Percentiles rank a stretch among this genome's conserved stretches.
Evolutionary conservation across 2,797 vertebrate species (phyloP).

Genomic region (Chiroxiphia lanceolata): DNA sequence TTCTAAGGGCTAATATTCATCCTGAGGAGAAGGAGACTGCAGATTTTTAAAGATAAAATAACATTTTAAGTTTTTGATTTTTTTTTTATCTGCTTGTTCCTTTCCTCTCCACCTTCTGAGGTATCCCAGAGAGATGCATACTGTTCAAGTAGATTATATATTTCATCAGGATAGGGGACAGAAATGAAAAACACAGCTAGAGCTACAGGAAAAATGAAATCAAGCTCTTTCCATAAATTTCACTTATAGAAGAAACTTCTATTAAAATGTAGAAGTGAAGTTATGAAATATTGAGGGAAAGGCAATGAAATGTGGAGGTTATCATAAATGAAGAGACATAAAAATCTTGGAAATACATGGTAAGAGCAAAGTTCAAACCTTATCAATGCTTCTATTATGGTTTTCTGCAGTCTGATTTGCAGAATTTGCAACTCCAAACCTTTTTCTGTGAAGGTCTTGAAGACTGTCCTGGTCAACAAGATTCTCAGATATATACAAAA

Average conservation of each 20-base stretch:
- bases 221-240: constrained; percentile 51
- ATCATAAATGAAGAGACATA: background rate
- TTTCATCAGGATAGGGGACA: constrained; percentile 28
- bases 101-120: background rate
- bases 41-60: background rate
- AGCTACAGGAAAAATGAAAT: constrained; percentile 10
- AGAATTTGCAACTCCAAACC: background rate
- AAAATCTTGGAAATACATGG: constrained; percentile 16
- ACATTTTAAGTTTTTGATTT: background rate
- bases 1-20: background rate
- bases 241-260: constrained; percentile 15
- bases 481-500: background rate
- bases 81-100: background rate
- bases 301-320: constrained; percentile 27
- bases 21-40: background rate
- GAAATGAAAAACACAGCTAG: constrained; percentile 29
- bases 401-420: background rate
- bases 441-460: background rate
- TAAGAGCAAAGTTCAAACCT: constrained; percentile 2
- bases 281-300: constrained; percentile 41
- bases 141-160: background rate
- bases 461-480: background rate
- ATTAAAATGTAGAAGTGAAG: constrained; percentile 33
- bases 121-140: background rate
- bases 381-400: background rate